phyloP scores from a whole-genome alignment of 64 coral and sea anemone species.

The Pocillopora damicornis region DNA sequence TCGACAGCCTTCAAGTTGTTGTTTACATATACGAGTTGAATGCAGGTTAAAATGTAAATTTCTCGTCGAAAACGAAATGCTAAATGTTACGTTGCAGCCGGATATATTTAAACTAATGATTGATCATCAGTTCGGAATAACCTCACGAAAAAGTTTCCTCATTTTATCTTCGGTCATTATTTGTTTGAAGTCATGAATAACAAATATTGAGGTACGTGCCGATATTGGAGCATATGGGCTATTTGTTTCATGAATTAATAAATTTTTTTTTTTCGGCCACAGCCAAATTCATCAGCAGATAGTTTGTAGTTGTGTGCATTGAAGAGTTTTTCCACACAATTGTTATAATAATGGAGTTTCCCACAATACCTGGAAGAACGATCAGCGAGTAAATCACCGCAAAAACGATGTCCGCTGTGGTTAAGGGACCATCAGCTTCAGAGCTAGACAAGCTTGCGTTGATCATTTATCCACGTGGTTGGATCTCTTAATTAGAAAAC shows the following conservation, averaged over 20 bases:
- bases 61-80: not conserved
- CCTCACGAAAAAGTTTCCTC: too few species aligned
- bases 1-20: not conserved
- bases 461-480: not conserved
- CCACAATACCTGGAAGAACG: slow-evolving; percentile 29
- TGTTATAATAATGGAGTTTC: slow-evolving; percentile 12
- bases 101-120: not conserved
- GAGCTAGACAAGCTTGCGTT: not conserved
- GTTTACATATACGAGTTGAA: not conserved
- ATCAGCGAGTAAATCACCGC: slow-evolving; percentile 25
- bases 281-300: slow-evolving; percentile 49
- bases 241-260: too few species aligned
- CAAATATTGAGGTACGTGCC: too few species aligned
- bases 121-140: not conserved
- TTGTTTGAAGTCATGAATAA: too few species aligned
- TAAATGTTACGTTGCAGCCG: not conserved
- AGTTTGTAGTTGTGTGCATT: slow-evolving; percentile 54
- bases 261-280: slow-evolving; percentile 5
- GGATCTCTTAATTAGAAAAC: too few species aligned
- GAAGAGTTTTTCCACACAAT: slow-evolving; percentile 36
- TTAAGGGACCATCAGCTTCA: not conserved
- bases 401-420: slow-evolving; percentile 1
- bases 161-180: too few species aligned
- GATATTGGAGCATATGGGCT: too few species aligned
- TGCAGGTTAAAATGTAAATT: not conserved